Base-by-base conservation (phyloP, 2,113 vertebrate genomes). In the Peromyscus leucopus region DNA sequence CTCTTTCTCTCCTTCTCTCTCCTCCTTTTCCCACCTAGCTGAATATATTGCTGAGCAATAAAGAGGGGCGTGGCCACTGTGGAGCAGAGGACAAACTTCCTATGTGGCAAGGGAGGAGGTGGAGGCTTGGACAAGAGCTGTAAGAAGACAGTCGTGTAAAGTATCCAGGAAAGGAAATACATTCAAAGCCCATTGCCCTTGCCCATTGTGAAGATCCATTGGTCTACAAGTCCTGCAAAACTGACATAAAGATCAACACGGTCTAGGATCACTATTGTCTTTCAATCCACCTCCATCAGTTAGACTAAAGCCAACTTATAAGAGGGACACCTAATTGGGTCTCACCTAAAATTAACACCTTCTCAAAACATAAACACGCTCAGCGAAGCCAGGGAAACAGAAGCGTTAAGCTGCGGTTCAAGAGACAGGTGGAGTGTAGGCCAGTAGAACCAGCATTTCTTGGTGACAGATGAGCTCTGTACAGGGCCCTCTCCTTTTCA, bases 301-400 rank as follows among this genome's bases (percentile, higher is more conserved):
- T 36, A 12, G 57, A 91, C 61, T 76, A 93, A 69, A 84, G 24
- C 31, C 96, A 93, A 95, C 57, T 51, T 92, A 78, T 39, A 76
- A 91, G 26, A 8, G 15, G 33, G 24, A 72, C 6, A 69, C 24
- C 63, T 75, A 51, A 1, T n/a, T 69, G 5, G 31, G n/a, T 59
- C 71, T 92, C 57, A 59, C 59, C 90, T 89, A 61, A 28, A 42
- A n/a, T 24, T 65, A 48, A 93, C 36, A 10, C n/a, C 57, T 71
- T 87, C 51, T 4, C 63, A 90, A 51, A 59, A 28, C 33, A 36
- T 46, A 67, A 92, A 72, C 16, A 90, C 42, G 2, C 36, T 82
- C 15, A 15, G 7, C 7, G 42, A 88, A 80, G 39, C 84, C 93
- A 89, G 48, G 51, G 0, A 55, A 21, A 59, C 5, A 72, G 31